Evolutionary conservation across 2,888 invertebrate species (phyloP).

Genomic region (Xanthia icteritia): DNA sequence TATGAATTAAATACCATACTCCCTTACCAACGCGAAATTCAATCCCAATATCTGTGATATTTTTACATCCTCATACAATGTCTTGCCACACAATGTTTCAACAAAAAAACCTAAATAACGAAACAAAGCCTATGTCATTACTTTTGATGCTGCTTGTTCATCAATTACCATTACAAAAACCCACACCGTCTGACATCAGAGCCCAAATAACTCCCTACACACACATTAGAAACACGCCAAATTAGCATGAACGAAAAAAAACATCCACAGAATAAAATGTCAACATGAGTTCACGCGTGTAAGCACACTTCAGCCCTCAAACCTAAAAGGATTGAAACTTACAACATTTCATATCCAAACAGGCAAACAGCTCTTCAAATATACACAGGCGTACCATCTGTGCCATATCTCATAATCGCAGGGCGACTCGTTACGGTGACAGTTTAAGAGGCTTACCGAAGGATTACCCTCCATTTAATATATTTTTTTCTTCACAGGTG

Average conservation of each 20-base stretch:
- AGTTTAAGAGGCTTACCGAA: conserved; percentile 79
- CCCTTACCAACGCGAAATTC: not conserved
- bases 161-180: conserved; percentile 15
- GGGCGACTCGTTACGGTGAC: conserved; percentile 73
- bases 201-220: not conserved
- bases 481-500: conserved; percentile 74
- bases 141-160: conserved; percentile 2
- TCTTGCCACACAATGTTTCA: not conserved
- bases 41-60: not conserved
- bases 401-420: conserved; percentile 76
- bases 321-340: conserved; percentile 62
- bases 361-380: conserved; percentile 63
- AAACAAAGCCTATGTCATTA: conserved; percentile 1
- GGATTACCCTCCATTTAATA: conserved; percentile 80
- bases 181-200: not conserved
- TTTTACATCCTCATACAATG: too few species aligned
- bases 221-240: conserved; percentile 4
- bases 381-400: conserved; percentile 69
- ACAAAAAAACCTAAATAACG: not conserved
- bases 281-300: conserved; percentile 23
- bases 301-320: conserved; percentile 36
- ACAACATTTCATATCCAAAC: conserved; percentile 56
- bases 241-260: conserved; percentile 19
- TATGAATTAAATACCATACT: too few species aligned
- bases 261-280: conserved; percentile 14